Evolutionary conservation across 2,888 invertebrate species (phyloP).

Genomic region (Seira musarum): DNA sequence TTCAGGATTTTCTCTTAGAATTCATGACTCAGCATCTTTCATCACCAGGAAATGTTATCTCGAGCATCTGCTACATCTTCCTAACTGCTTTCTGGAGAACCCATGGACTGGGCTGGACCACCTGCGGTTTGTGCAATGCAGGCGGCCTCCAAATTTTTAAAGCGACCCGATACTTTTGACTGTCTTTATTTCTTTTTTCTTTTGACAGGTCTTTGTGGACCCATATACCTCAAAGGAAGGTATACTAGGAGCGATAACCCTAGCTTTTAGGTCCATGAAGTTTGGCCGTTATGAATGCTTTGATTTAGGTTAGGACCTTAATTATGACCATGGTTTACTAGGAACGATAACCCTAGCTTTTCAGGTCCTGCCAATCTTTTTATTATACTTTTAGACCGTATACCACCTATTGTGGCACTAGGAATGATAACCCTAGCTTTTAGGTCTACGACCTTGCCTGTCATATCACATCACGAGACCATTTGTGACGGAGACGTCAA

Average conservation of each 20-base stretch:
- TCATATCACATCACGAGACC: slow-evolving; percentile 27
- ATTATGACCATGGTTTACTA: slow-evolving; percentile 40
- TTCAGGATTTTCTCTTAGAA: too few relatives aligned
- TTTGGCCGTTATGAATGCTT: neutral
- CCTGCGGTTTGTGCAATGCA: slow-evolving; percentile 54
- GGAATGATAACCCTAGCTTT: slow-evolving; percentile 55
- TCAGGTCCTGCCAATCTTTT: slow-evolving; percentile 20
- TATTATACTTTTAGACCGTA: slow-evolving; percentile 33
- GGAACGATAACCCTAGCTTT: slow-evolving; percentile 52
- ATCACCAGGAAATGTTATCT: too few relatives aligned
- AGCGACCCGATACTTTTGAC: neutral
- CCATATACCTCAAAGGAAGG: slow-evolving; percentile 5
- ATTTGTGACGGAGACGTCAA: slow-evolving; percentile 20
- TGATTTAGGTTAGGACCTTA: neutral
- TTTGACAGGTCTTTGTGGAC: neutral
- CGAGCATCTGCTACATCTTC: slow-evolving; percentile 1
- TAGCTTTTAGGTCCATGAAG: slow-evolving; percentile 36
- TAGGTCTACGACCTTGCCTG: slow-evolving; percentile 34
- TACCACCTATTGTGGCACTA: slow-evolving; percentile 44
- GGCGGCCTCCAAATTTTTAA: slow-evolving; percentile 16
- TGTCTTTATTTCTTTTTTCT: slow-evolving; percentile 15
- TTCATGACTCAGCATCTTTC: too few relatives aligned
- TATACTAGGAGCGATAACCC: slow-evolving; percentile 35
- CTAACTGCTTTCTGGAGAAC: slow-evolving; percentile 24
- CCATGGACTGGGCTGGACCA: neutral